Conservation (phyloP, 2,113 vertebrate genomes). For the Aix galericulata region DNA sequence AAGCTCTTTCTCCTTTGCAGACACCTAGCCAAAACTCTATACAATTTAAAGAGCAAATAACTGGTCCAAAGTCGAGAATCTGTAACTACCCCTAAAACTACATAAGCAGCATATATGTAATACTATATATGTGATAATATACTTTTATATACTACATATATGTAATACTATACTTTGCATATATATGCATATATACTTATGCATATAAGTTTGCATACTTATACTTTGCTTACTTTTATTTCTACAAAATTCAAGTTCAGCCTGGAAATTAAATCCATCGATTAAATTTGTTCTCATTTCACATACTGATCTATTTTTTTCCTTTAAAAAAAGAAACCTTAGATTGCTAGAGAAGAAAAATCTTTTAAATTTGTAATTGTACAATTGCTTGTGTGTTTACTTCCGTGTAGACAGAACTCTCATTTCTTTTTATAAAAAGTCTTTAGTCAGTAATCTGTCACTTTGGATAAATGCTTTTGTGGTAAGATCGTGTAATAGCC, state of each 20-base stretch:
- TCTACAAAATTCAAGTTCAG: neutral
- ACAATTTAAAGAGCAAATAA: neutral
- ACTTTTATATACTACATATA: too few species aligned
- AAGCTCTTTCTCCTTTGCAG: neutral
- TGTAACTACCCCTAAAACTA: neutral
- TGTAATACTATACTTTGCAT: too few species aligned
- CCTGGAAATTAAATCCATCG: neutral
- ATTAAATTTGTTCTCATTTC: neutral
- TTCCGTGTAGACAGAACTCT: neutral
- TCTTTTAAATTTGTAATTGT: neutral
- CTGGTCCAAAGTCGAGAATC: neutral
- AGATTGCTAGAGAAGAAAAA: neutral
- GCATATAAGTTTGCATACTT: neutral
- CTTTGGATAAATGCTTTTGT: constrained; percentile 25
- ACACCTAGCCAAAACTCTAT: neutral
- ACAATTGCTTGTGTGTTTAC: neutral
- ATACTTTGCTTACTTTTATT: neutral
- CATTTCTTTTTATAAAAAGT: neutral
- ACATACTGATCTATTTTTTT: neutral
- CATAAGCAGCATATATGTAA: accelerated
- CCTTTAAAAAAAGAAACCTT: neutral
- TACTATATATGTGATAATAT: neutral
- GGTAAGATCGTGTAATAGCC: constrained; percentile 15
- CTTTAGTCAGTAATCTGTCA: constrained; percentile 21
- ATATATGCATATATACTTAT: too few species aligned